A percentile compares a stretch with the other conserved stretches of the same genome.
phyloP scores from a whole-genome alignment of 2,113 vertebrate genomes.

The Cichladusa arquata region DNA sequence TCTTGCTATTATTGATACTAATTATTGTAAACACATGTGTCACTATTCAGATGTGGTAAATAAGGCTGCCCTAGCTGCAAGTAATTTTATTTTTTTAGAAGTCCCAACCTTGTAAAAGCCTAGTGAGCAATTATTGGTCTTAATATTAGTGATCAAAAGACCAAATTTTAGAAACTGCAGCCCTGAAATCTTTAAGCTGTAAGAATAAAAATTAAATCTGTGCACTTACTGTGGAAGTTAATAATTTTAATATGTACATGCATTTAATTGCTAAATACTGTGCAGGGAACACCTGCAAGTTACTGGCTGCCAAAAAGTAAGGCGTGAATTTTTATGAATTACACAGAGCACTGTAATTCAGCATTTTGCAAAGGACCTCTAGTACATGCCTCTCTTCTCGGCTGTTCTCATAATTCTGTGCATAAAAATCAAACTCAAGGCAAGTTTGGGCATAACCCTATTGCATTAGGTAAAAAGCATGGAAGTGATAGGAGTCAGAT shows the following conservation, averaged over 20 bases:
- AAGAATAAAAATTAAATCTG: neutral
- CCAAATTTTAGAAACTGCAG: neutral
- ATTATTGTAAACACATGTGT: neutral
- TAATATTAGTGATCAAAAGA: neutral
- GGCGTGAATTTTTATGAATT: neutral
- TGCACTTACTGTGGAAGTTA: neutral
- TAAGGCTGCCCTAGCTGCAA: neutral
- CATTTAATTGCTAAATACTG: neutral
- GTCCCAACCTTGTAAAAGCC: neutral
- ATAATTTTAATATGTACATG: constrained; percentile 1
- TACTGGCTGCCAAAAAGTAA: neutral
- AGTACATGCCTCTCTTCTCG: neutral
- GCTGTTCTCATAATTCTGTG: neutral
- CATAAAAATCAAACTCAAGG: neutral
- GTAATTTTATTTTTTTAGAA: neutral
- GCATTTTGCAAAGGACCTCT: neutral
- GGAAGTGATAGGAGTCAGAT: neutral
- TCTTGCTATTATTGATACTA: neutral
- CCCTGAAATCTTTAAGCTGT: neutral
- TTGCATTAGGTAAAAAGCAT: neutral
- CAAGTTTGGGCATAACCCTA: neutral
- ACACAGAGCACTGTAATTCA: neutral
- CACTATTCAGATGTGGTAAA: neutral
- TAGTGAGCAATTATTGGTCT: neutral
- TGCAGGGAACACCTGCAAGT: neutral